Evolutionary conservation across 2,888 invertebrate species (phyloP).

Genomic region (Diaperis boleti): DNA sequence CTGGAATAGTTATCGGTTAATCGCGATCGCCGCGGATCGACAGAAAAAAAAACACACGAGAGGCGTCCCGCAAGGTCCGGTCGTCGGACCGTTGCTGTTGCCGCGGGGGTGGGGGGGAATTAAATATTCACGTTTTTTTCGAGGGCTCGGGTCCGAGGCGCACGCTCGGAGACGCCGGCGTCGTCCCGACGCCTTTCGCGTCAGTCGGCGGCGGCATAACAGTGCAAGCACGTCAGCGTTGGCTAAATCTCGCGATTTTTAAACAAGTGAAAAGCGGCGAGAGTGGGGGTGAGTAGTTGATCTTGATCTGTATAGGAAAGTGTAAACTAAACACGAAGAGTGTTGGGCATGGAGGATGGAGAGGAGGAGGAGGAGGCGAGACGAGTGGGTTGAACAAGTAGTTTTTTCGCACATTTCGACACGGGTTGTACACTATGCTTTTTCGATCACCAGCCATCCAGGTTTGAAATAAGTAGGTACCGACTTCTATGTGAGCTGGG

Average conservation of each 20-base stretch:
- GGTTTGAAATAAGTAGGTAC: too few relatives aligned
- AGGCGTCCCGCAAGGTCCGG: neutral
- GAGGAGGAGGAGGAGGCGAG: too few relatives aligned
- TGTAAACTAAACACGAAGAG: slow-evolving; percentile 26
- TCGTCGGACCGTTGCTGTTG: neutral
- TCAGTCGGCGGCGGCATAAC: slow-evolving; percentile 34
- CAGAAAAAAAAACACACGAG: neutral
- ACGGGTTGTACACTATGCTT: too few relatives aligned
- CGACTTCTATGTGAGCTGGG: too few relatives aligned
- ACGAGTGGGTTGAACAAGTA: too few relatives aligned
- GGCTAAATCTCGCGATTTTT: slow-evolving; percentile 9
- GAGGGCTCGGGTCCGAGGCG: slow-evolving; percentile 1
- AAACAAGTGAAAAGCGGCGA: slow-evolving; percentile 11
- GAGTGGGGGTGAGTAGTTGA: slow-evolving; percentile 24
- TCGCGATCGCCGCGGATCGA: slow-evolving; percentile 42
- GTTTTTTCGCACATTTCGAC: too few relatives aligned
- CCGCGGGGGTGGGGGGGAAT: too few relatives aligned
- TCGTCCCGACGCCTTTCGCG: slow-evolving; percentile 29
- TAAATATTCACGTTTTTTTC: neutral
- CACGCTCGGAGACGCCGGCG: slow-evolving; percentile 21
- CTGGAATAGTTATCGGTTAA: slow-evolving; percentile 56
- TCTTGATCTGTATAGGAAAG: slow-evolving; percentile 26
- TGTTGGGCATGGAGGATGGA: too few relatives aligned
- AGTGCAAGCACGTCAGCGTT: slow-evolving; percentile 24
- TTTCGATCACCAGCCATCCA: too few relatives aligned